phyloP scores from a whole-genome alignment of 1,140 invertebrate species.

The Uloborus diversus region DNA sequence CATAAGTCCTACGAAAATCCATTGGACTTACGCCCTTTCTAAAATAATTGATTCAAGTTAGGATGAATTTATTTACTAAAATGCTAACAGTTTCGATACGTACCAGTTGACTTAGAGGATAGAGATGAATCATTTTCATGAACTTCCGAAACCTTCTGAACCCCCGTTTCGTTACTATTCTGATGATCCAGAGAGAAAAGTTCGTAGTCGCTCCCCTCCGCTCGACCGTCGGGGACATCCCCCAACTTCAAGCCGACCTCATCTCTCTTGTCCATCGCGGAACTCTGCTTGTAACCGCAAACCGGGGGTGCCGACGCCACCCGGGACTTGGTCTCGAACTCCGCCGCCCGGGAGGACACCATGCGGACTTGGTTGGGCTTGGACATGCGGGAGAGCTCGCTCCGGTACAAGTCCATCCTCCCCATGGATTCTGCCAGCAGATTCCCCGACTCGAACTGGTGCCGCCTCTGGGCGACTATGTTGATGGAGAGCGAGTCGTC shows the following conservation, averaged over 20 bases:
- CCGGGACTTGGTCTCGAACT: conserved; percentile 72
- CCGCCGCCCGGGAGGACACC: conserved; percentile 76
- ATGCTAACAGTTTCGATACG: background rate
- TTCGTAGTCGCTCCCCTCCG: background rate
- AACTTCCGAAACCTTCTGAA: background rate
- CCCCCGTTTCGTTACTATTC: conserved; percentile 10
- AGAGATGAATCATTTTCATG: conserved; percentile 2
- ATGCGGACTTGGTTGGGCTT: conserved; percentile 77
- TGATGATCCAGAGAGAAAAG: conserved; percentile 26
- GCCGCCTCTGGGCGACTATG: conserved; percentile 70
- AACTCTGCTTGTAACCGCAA: background rate
- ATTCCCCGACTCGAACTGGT: conserved; percentile 75
- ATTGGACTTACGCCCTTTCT: no score
- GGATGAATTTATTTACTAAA: no score
- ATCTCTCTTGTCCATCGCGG: background rate
- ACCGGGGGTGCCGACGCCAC: background rate
- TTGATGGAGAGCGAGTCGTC: conserved; percentile 60
- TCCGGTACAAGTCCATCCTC: conserved; percentile 75
- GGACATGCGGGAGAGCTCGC: conserved; percentile 76
- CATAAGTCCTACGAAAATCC: no score
- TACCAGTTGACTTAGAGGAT: background rate
- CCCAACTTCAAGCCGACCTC: background rate
- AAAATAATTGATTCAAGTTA: no score
- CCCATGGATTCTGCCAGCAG: conserved; percentile 67
- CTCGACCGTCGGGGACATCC: no score